Evolutionary conservation across 2,113 vertebrate species (phyloP).

Genomic region (Gambusia holbrooki): DNA sequence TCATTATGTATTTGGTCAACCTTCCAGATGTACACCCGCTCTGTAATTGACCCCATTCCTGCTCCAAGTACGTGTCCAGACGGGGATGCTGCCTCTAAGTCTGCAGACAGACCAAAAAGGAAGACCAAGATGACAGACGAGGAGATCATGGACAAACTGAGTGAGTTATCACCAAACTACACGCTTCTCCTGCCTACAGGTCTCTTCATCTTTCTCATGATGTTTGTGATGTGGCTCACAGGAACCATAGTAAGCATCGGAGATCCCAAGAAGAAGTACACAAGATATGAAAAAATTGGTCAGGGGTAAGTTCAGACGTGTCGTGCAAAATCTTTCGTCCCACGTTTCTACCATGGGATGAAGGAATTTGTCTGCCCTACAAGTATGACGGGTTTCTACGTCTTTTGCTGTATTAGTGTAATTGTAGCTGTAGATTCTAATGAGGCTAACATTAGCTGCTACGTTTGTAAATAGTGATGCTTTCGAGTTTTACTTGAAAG

Average conservation of each 20-base stretch:
- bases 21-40: constrained; percentile 91
- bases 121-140: constrained; percentile 98
- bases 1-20: not conserved
- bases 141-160: constrained; percentile 98
- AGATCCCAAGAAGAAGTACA: constrained; percentile 98
- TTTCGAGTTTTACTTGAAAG: too few species aligned
- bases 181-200: not conserved
- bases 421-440: too few species aligned
- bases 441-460: too few species aligned
- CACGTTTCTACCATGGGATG: too few species aligned
- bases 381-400: too few species aligned
- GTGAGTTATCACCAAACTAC: constrained; percentile 74
- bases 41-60: constrained; percentile 94
- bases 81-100: constrained; percentile 84
- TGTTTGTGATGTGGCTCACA: constrained; percentile 35
- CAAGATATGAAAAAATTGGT: constrained; percentile 96
- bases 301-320: constrained; percentile 86
- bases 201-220: not conserved
- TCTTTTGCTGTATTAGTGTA: too few species aligned
- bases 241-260: constrained; percentile 98
- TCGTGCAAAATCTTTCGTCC: not conserved
- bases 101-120: constrained; percentile 91
- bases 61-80: constrained; percentile 82
- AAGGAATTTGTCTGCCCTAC: too few species aligned
- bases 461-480: too few species aligned